Base-by-base conservation (phyloP, 2,888 invertebrate genomes). In the Griposia aprilina region DNA sequence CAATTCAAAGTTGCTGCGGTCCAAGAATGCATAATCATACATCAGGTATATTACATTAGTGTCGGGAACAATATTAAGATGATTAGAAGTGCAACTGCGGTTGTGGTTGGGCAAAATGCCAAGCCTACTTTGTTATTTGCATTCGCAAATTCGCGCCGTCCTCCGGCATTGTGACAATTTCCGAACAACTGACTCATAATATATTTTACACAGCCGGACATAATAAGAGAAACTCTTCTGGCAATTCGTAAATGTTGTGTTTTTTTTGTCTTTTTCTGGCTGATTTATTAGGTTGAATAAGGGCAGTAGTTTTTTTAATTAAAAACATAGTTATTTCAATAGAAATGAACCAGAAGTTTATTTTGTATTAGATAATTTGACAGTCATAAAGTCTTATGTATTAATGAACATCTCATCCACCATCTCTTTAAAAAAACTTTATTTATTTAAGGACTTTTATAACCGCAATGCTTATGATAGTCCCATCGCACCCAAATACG, bases 121-220 rank as follows among this genome's bases (percentile, higher is more conserved):
- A 88, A 81, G 77, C 79, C 80, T 72, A 83, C 83, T 90, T 90
- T 89, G 87, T 88, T 88, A 89, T 90, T 90, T 83, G 88, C 87
- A 86, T 90, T 87, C 88, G 88, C 90, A 90, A 90, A 92, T 93
- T 92, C 87, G 75, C 91, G 88, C 90, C 82, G 81, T 81, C 57
- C 84, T 69, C 62, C 73, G 77, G 87, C 80, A 77, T 86, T 85
- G 84, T 87, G 87, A 91, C 89, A 87, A 89, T 90, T 88, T 87
- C 83, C 88, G 85, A 88, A 89, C 89, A 89, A 90, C 90, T 90
- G 90, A 90, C 89, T 89, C 89, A 88, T 90, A 91, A 88, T 90
- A 91, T 91, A 91, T 91, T 89, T 74, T 83, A 84, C 86, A 87
- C 78, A 55, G 78, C 67, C 57, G 83, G 87, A 74, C 86, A 83